Evolutionary conservation across 2,797 vertebrate genomes (phyloP).

Genomic region (Odontamblyopus rebecca): DNA sequence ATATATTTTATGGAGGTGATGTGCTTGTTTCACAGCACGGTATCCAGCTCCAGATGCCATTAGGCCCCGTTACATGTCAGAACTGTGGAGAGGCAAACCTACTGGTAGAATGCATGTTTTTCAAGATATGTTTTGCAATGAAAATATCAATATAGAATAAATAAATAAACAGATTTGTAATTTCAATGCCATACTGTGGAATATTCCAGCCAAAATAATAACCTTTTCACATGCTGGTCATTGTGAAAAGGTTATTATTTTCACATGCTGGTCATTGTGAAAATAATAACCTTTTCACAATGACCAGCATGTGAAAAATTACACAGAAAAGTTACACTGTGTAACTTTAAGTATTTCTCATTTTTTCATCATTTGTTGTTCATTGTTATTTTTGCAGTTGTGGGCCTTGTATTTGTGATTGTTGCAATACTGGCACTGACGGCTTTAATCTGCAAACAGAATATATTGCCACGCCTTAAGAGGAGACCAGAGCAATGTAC

Average conservation of each 20-base stretch:
- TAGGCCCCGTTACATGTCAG: background rate
- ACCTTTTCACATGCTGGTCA: background rate
- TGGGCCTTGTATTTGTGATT: constrained; percentile 39
- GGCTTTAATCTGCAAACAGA: constrained; percentile 48
- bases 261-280: background rate
- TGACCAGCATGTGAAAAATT: background rate
- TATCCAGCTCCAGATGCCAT: no score
- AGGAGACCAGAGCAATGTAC: constrained; percentile 46
- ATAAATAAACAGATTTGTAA: no score
- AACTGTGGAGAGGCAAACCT: background rate
- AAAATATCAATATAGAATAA: background rate
- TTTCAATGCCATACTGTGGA: background rate
- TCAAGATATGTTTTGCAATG: background rate
- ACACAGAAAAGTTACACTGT: background rate
- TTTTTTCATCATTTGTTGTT: background rate
- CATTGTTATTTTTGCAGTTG: constrained; percentile 32
- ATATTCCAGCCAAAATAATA: background rate
- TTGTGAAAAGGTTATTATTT: no score
- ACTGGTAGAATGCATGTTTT: background rate
- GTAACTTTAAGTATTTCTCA: background rate
- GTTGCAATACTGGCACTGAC: constrained; percentile 49
- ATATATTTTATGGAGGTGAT: no score
- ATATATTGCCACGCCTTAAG: constrained; percentile 9
- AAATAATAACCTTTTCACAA: background rate
- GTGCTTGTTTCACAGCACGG: no score